Evolutionary conservation across 92 coral and sea anemone species (phyloP).

Genomic region (Virgularia gustaviana): DNA sequence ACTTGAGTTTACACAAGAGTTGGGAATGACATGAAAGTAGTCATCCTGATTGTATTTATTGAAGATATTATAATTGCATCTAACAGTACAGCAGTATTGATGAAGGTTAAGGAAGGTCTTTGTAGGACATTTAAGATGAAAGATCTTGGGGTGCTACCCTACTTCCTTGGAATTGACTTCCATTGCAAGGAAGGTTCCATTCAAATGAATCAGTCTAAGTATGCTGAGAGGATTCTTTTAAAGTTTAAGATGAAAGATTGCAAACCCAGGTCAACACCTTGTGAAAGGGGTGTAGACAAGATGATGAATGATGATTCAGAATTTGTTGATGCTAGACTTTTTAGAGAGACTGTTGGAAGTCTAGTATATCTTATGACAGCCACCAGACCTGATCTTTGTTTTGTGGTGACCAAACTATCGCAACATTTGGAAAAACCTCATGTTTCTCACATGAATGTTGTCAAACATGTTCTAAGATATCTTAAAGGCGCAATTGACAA

Average conservation of each 20-base stretch:
- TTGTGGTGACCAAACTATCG: constrained; percentile 33
- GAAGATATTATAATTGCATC: constrained; percentile 6
- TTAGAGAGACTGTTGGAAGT: constrained; percentile 46
- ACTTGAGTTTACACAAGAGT: constrained; percentile 5
- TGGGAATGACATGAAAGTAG: constrained; percentile 19
- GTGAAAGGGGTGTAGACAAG: constrained; percentile 32
- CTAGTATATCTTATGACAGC: constrained; percentile 42
- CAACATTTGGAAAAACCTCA: constrained; percentile 39
- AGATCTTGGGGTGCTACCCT: constrained; percentile 41
- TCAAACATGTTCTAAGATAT: too few species aligned
- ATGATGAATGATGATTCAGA: constrained; percentile 4
- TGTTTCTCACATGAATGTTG: constrained; percentile 14
- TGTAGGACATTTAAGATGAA: constrained; percentile 49
- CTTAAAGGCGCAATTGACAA: constrained; percentile 28
- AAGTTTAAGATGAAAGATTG: too few species aligned
- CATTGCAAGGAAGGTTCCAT: too few species aligned
- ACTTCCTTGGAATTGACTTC: constrained; percentile 12
- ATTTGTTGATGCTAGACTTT: constrained; percentile 17
- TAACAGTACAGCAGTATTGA: background rate
- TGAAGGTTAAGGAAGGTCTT: constrained; percentile 20
- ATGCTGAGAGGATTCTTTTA: too few species aligned
- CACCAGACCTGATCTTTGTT: constrained; percentile 52
- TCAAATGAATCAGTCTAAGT: too few species aligned
- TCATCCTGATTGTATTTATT: background rate
- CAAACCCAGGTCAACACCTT: constrained; percentile 39